Percentiles rank a stretch among this genome's conserved stretches.
Conservation (phyloP, 2,113 vertebrate species). For the Gadus chalcogrammus region DNA sequence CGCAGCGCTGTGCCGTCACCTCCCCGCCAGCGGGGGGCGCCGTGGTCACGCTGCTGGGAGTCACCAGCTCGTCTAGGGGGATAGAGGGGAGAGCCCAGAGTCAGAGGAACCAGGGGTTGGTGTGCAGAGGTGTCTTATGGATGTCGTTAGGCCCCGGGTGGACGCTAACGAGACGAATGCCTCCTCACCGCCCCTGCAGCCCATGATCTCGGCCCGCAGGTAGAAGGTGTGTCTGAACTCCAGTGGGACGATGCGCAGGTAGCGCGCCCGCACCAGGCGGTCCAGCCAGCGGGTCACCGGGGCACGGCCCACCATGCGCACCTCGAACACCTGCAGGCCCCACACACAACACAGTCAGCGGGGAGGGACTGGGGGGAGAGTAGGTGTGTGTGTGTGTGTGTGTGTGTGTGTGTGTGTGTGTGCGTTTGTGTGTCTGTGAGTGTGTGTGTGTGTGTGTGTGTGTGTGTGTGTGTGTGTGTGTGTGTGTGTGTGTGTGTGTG, state of each 20-base stretch:
- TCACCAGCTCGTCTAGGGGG: constrained; percentile 64
- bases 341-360: not conserved
- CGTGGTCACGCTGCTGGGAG: constrained; percentile 41
- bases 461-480: too few relatives aligned
- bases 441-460: too few relatives aligned
- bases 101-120: too few relatives aligned
- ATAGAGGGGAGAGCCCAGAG: not conserved
- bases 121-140: too few relatives aligned
- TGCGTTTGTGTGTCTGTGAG: constrained; percentile 19
- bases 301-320: constrained; percentile 65
- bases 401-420: too few relatives aligned
- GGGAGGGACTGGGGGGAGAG: not conserved
- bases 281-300: constrained; percentile 70
- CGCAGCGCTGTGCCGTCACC: constrained; percentile 48
- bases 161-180: too few relatives aligned
- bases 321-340: constrained; percentile 71
- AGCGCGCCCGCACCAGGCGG: constrained; percentile 67
- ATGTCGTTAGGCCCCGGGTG: too few relatives aligned
- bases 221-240: constrained; percentile 72
- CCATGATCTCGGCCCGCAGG: constrained; percentile 75
- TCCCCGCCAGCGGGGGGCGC: constrained; percentile 31
- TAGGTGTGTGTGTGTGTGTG: too few relatives aligned
- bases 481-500: not conserved
- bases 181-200: constrained; percentile 72
- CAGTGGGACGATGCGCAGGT: constrained; percentile 74